Conservation (phyloP, 1,140 invertebrate species). For the Cydia strobilella region DNA sequence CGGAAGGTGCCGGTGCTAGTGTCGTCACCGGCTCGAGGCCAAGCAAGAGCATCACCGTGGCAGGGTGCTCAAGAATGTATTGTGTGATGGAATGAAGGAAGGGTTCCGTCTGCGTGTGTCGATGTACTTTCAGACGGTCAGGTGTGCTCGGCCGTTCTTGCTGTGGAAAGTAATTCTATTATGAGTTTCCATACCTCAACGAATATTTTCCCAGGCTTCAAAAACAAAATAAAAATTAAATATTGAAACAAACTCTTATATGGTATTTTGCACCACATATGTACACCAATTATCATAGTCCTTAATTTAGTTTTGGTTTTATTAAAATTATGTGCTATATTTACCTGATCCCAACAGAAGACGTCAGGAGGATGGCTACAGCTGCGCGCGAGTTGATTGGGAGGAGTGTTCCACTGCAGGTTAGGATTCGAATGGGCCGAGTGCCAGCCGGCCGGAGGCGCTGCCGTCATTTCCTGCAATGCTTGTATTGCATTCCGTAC, state of each 20-base stretch:
- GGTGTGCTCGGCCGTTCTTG: slow-evolving; percentile 69
- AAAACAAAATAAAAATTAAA: no score
- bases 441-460: slow-evolving; percentile 81
- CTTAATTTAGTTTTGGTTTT: neutral
- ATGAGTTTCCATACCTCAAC: neutral
- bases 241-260: no score
- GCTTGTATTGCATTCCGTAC: slow-evolving; percentile 90
- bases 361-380: slow-evolving; percentile 91
- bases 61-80: slow-evolving; percentile 78
- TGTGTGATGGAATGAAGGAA: slow-evolving; percentile 76
- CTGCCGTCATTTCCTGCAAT: slow-evolving; percentile 88
- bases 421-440: slow-evolving; percentile 87
- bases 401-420: slow-evolving; percentile 79
- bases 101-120: slow-evolving; percentile 76
- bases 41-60: slow-evolving; percentile 75
- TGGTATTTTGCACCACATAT: no score
- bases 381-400: slow-evolving; percentile 83
- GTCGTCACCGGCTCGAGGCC: slow-evolving; percentile 73
- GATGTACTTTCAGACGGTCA: slow-evolving; percentile 63
- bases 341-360: slow-evolving; percentile 84
- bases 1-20: slow-evolving; percentile 56
- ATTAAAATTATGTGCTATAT: neutral
- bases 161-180: slow-evolving; percentile 42
- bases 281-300: no score
- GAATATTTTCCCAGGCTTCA: no score